Percentiles rank a stretch among this genome's conserved stretches.
phyloP scores from a whole-genome alignment of 1,140 invertebrate genomes.

The Gonioctena quinquepunctata region DNA sequence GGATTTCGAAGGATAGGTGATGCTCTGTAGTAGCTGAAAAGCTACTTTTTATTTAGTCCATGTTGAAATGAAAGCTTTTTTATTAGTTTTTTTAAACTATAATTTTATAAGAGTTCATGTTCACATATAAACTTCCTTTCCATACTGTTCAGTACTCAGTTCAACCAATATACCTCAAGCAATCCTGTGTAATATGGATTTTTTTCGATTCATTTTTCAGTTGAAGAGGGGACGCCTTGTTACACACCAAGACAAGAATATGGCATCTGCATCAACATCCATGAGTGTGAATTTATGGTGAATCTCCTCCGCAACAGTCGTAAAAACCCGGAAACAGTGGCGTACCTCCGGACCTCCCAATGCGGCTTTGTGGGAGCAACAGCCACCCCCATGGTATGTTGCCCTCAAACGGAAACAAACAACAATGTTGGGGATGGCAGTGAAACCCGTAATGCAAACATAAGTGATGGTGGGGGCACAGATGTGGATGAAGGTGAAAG shows the following conservation, averaged over 20 bases:
- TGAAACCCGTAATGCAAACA: background rate
- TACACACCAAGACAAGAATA: slow-evolving; percentile 16
- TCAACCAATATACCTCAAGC: too few relatives aligned
- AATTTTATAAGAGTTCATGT: too few relatives aligned
- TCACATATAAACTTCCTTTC: too few relatives aligned
- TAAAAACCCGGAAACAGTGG: background rate
- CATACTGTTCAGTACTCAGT: too few relatives aligned
- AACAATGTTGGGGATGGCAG: background rate
- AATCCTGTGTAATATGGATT: too few relatives aligned
- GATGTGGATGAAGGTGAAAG: background rate
- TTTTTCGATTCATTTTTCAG: too few relatives aligned
- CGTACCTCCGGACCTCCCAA: slow-evolving; percentile 46
- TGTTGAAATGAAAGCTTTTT: too few relatives aligned
- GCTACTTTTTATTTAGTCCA: too few relatives aligned
- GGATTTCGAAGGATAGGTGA: too few relatives aligned
- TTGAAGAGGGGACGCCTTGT: slow-evolving; percentile 15
- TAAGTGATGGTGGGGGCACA: background rate
- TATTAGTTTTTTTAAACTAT: too few relatives aligned
- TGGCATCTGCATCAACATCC: slow-evolving; percentile 13
- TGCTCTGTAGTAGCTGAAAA: too few relatives aligned
- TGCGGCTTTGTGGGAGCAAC: slow-evolving; percentile 60
- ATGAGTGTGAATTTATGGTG: slow-evolving; percentile 3
- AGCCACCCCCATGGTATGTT: slow-evolving; percentile 60
- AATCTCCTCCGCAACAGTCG: slow-evolving; percentile 8
- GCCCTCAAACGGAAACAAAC: slow-evolving; percentile 38